A percentile compares a stretch with the other conserved stretches of the same genome.
Evolutionary conservation across 1,140 invertebrate species (phyloP).

Genomic region (Anagrus nilaparvatae): DNA sequence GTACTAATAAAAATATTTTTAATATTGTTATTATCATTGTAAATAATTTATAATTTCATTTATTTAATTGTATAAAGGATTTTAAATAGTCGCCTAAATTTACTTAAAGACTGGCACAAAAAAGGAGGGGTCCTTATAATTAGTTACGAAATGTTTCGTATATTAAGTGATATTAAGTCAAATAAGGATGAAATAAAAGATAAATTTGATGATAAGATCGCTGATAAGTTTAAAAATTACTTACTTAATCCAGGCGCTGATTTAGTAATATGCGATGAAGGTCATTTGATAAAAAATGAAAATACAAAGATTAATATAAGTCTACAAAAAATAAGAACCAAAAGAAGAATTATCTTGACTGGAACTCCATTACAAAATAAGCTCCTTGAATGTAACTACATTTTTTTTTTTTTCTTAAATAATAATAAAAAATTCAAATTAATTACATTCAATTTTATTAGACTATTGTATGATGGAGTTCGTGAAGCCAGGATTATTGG

Average conservation of each 20-base stretch:
- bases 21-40: too few relatives aligned
- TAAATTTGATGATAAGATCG: slow-evolving; percentile 50
- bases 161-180: slow-evolving; percentile 60
- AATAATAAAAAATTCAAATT: slow-evolving; percentile 1
- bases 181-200: too few relatives aligned
- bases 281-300: slow-evolving; percentile 83
- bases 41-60: too few relatives aligned
- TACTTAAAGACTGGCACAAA: slow-evolving; percentile 64
- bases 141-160: slow-evolving; percentile 90
- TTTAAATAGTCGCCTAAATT: too few relatives aligned
- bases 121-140: slow-evolving; percentile 84
- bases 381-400: slow-evolving; percentile 79
- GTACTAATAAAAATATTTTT: slow-evolving; percentile 1
- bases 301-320: slow-evolving; percentile 71
- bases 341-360: slow-evolving; percentile 76
- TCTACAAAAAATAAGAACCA: slow-evolving; percentile 65
- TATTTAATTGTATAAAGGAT: too few relatives aligned
- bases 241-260: slow-evolving; percentile 64
- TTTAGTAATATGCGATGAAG: slow-evolving; percentile 86
- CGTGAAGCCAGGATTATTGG: slow-evolving; percentile 85
- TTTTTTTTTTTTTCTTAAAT: not conserved
- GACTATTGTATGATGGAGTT: slow-evolving; percentile 96
- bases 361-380: slow-evolving; percentile 95
- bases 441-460: slow-evolving; percentile 36
- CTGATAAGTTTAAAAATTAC: slow-evolving; percentile 29